A percentile compares a stretch with the other conserved stretches of the same genome.
Evolutionary conservation across 2,113 vertebrate genomes (phyloP).

Genomic region (Phalacrocorax brasilianus): DNA sequence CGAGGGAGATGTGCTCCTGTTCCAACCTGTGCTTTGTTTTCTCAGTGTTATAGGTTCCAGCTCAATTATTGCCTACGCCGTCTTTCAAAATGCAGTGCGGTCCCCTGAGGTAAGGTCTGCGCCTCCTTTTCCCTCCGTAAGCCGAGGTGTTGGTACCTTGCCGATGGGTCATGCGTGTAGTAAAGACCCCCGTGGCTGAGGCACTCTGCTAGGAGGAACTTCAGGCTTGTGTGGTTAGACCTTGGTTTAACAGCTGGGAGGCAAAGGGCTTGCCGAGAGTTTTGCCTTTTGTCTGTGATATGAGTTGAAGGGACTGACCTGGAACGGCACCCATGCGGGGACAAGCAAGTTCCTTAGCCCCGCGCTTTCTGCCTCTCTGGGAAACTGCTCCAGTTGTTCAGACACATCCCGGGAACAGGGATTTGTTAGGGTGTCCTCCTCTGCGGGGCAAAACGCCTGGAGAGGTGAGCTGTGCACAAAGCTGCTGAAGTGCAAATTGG

Average conservation of each 20-base stretch:
- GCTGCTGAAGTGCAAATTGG: background rate
- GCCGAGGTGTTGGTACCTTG: background rate
- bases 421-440: background rate
- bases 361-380: fast-evolving
- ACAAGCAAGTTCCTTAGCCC: background rate
- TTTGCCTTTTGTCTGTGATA: background rate
- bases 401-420: background rate
- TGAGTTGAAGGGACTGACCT: background rate
- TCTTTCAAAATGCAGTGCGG: slow-evolving; percentile 70
- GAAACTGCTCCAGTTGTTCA: background rate
- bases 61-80: slow-evolving; percentile 72
- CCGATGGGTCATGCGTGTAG: background rate
- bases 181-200: background rate
- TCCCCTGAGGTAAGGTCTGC: slow-evolving; percentile 73
- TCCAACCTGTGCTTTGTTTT: slow-evolving; percentile 41
- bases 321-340: background rate
- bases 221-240: background rate
- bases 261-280: background rate
- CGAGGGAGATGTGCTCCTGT: background rate
- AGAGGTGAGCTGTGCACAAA: background rate
- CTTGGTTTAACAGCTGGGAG: background rate
- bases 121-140: background rate
- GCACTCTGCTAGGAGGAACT: background rate
- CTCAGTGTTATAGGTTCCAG: slow-evolving; percentile 78
- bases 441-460: background rate